phyloP scores from a whole-genome alignment of 2,888 invertebrate genomes.

The Protula sp. region DNA sequence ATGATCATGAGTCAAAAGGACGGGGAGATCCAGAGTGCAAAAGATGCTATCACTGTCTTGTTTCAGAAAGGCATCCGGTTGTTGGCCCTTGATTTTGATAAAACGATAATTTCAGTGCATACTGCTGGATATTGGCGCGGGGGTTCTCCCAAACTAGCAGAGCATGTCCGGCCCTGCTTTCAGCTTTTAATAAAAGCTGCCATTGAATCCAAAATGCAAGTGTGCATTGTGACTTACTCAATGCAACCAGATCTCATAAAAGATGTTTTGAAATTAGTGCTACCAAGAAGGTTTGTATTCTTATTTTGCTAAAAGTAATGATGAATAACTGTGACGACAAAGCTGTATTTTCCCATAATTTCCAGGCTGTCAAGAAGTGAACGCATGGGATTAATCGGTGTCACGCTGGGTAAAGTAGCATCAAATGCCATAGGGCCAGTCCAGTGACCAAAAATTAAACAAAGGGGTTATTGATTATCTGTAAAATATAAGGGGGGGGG shows the following conservation, averaged over 20 bases:
- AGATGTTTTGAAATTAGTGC: slow-evolving; percentile 31
- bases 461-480: too few species aligned
- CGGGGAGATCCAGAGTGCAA: slow-evolving; percentile 1
- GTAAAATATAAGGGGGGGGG: too few species aligned
- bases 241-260: slow-evolving; percentile 39
- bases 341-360: too few species aligned
- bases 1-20: not conserved
- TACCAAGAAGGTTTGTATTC: slow-evolving; percentile 19
- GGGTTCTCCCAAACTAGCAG: slow-evolving; percentile 31
- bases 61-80: slow-evolving; percentile 37
- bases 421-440: too few species aligned
- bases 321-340: too few species aligned
- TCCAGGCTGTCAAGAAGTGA: too few species aligned
- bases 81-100: slow-evolving; percentile 46
- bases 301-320: too few species aligned
- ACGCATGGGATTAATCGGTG: too few species aligned
- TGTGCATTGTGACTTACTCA: slow-evolving; percentile 46
- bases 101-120: slow-evolving; percentile 43
- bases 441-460: too few species aligned
- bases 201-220: slow-evolving; percentile 26
- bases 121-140: slow-evolving; percentile 44
- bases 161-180: slow-evolving; percentile 41
- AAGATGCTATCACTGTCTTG: slow-evolving; percentile 28
- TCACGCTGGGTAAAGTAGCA: too few species aligned
- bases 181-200: slow-evolving; percentile 35